Conservation (phyloP, 2,797 vertebrate genomes). For the Oryzias dopingdopingensis region DNA sequence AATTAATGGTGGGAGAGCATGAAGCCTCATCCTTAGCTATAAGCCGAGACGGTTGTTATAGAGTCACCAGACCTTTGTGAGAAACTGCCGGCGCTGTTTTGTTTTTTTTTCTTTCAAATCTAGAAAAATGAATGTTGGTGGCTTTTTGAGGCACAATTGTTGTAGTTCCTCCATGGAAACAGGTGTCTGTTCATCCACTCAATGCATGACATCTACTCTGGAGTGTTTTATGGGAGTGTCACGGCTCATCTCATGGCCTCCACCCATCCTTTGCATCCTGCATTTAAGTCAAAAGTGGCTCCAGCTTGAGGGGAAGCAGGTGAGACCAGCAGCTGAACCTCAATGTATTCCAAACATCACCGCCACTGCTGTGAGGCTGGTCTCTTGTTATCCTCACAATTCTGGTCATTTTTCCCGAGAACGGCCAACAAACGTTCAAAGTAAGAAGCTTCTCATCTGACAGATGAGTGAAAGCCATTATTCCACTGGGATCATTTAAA, state of each 20-base stretch:
- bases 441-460: slow-evolving; percentile 28
- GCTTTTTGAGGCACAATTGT: not conserved
- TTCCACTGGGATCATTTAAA: slow-evolving; percentile 33
- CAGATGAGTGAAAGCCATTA: slow-evolving; percentile 39
- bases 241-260: slow-evolving; percentile 32
- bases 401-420: slow-evolving; percentile 29
- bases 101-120: not conserved
- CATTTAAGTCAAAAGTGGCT: slow-evolving; percentile 12
- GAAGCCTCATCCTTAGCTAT: not conserved
- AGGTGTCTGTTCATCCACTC: not conserved
- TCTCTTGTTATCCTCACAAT: slow-evolving; percentile 34
- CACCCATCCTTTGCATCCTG: slow-evolving; percentile 9
- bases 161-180: slow-evolving; percentile 13
- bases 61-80: not conserved
- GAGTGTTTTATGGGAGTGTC: slow-evolving; percentile 21
- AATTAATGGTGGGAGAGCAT: too few species aligned
- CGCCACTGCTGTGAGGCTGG: slow-evolving; percentile 30
- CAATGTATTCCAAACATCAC: slow-evolving; percentile 42
- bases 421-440: slow-evolving; percentile 22
- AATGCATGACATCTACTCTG: slow-evolving; percentile 15
- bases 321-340: slow-evolving; percentile 38
- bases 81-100: not conserved
- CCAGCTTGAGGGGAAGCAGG: slow-evolving; percentile 25
- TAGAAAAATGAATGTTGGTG: slow-evolving; percentile 7
- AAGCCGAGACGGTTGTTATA: not conserved